A percentile compares a stretch with the other conserved stretches of the same genome.
phyloP scores from a whole-genome alignment of 2,113 vertebrate species.

The Anthoscopus minutus region DNA sequence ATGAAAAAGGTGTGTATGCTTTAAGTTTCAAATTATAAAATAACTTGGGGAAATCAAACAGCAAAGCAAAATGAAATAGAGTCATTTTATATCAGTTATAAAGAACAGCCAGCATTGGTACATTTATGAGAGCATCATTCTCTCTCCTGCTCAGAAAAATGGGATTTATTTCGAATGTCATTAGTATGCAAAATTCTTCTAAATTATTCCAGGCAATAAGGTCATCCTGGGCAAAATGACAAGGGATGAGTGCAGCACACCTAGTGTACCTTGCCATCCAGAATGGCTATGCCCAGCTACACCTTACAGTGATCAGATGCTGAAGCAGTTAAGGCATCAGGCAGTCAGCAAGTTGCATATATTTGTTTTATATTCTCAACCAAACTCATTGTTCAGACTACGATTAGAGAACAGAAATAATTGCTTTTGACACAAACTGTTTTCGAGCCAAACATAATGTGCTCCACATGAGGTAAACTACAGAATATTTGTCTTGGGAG shows the following conservation, averaged over 20 bases:
- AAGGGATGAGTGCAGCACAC: not conserved
- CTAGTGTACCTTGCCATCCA: not conserved
- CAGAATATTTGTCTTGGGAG: constrained; percentile 19
- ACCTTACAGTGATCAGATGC: not conserved
- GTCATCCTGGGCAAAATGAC: not conserved
- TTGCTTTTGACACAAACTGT: constrained; percentile 38
- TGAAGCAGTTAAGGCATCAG: not conserved
- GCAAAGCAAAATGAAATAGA: not conserved
- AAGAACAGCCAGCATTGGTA: not conserved
- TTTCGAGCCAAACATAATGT: constrained; percentile 29
- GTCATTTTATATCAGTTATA: not conserved
- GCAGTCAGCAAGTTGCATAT: not conserved
- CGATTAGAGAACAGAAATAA: constrained; percentile 22
- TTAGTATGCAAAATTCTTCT: not conserved
- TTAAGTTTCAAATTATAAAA: constrained; percentile 11
- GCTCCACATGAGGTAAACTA: constrained; percentile 25
- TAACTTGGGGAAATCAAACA: not conserved
- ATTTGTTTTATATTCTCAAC: not conserved
- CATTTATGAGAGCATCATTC: not conserved
- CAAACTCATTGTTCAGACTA: not conserved
- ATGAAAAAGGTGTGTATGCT: not conserved
- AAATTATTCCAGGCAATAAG: not conserved
- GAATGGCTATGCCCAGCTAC: not conserved
- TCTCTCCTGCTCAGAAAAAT: not conserved
- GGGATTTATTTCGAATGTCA: not conserved